A percentile compares a stretch with the other conserved stretches of the same genome.
Evolutionary conservation across 2,797 vertebrate genomes (phyloP).

Genomic region (Pogonophryne albipinna): DNA sequence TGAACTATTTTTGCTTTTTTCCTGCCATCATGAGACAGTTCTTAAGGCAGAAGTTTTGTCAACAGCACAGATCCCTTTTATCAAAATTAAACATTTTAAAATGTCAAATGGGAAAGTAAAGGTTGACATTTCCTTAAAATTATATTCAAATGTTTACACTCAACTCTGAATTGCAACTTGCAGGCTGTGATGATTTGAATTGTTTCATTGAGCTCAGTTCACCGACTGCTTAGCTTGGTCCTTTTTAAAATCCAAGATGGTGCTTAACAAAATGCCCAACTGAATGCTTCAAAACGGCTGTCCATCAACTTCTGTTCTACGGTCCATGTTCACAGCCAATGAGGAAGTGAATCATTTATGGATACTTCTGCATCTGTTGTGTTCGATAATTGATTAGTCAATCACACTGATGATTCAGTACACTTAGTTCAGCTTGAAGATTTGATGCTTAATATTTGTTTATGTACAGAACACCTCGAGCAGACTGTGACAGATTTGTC

Average conservation of each 20-base stretch:
- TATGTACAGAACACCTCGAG: constrained; percentile 2
- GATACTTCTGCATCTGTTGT: neutral
- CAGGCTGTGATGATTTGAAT: neutral
- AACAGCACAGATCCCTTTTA: neutral
- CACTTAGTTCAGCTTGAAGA: neutral
- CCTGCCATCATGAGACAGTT: neutral
- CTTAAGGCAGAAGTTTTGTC: neutral
- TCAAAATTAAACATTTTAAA: neutral
- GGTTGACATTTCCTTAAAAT: neutral
- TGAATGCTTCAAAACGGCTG: too few species aligned
- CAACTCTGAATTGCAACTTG: neutral
- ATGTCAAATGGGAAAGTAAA: neutral
- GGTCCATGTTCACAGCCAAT: neutral
- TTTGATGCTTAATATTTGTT: constrained; percentile 1
- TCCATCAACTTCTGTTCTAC: too few species aligned
- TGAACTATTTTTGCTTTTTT: neutral
- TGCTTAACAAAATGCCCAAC: too few species aligned
- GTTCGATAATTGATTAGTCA: neutral
- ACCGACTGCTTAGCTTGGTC: neutral
- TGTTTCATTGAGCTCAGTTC: neutral
- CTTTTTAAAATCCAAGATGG: too few species aligned
- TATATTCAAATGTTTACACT: neutral
- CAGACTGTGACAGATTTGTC: constrained; percentile 8
- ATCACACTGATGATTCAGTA: neutral
- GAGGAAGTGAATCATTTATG: neutral